phyloP scores from a whole-genome alignment of 1,140 invertebrate species.

The Ostrea denselamellosa region DNA sequence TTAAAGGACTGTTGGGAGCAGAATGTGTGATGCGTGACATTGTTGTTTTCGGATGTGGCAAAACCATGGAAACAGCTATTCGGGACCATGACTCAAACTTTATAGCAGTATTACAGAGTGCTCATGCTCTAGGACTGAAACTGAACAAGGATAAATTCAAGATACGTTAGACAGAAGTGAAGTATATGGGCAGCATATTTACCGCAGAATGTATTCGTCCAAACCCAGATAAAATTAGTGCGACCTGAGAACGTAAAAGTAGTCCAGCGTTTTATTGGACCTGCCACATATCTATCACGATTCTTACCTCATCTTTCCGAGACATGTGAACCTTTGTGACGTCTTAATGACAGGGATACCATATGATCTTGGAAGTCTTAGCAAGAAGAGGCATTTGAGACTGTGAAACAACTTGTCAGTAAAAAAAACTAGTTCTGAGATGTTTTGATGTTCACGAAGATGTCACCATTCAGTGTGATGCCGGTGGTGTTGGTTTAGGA shows the following conservation, averaged over 20 bases:
- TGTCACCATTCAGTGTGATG: conserved; percentile 70
- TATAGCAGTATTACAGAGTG: too few relatives aligned
- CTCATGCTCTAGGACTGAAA: too few relatives aligned
- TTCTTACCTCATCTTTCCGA: conserved; percentile 75
- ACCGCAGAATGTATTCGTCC: conserved; percentile 47
- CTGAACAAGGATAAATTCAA: too few relatives aligned
- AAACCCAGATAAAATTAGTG: conserved; percentile 53
- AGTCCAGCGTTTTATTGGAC: conserved; percentile 61
- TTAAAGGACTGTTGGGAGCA: conserved; percentile 55
- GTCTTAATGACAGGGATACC: too few relatives aligned
- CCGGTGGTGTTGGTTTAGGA: conserved; percentile 74
- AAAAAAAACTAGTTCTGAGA: conserved; percentile 38
- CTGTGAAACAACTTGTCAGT: conserved; percentile 28
- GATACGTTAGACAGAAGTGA: too few relatives aligned
- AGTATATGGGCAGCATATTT: too few relatives aligned
- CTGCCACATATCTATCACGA: too few relatives aligned
- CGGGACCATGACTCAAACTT: conserved; percentile 54
- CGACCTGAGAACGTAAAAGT: conserved; percentile 47
- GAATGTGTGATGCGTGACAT: conserved; percentile 65
- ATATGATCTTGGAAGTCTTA: too few relatives aligned
- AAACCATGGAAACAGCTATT: background rate
- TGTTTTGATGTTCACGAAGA: too few relatives aligned
- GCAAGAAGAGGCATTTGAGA: conserved; percentile 33
- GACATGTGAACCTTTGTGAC: conserved; percentile 60
- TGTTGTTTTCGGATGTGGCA: conserved; percentile 56